These are phyloP conservation scores for Buathra laborator DNA, from an alignment of 2,888 invertebrate genomes.

Conservation along the genomic window DNA sequence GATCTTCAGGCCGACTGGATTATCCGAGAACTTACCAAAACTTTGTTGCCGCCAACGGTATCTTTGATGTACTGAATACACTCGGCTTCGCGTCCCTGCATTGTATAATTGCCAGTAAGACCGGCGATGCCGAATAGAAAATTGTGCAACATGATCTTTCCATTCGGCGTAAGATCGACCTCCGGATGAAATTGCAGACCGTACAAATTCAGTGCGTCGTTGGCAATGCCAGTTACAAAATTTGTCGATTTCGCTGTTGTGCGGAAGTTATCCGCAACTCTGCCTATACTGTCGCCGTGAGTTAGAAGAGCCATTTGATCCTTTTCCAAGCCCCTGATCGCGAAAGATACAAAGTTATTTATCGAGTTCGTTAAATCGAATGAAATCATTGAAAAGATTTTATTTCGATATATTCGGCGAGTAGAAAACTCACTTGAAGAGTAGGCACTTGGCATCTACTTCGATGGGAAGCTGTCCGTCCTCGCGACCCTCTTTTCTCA, in stretches of 20 bases:
- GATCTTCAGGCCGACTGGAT: no score
- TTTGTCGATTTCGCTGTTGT: constrained; percentile 94
- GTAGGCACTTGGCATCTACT: constrained; percentile 94
- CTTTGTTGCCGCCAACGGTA: constrained; percentile 96
- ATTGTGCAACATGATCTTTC: constrained; percentile 96
- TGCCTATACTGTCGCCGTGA: constrained; percentile 98
- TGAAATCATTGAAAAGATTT: background rate
- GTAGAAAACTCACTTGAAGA: constrained; percentile 93
- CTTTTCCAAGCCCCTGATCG: constrained; percentile 93
- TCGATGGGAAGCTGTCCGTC: constrained; percentile 97
- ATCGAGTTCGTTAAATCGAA: constrained; percentile 19
- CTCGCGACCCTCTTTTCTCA: constrained; percentile 94
- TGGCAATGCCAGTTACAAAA: constrained; percentile 95
- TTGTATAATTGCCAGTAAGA: constrained; percentile 94
- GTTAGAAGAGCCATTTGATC: constrained; percentile 96
- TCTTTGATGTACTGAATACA: constrained; percentile 97
- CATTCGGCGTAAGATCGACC: constrained; percentile 97
- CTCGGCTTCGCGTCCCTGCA: constrained; percentile 94
- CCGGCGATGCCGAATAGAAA: constrained; percentile 97
- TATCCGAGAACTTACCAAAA: constrained; percentile 89
- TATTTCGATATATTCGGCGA: background rate
- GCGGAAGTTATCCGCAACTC: constrained; percentile 95
- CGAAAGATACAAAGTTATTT: constrained; percentile 20
- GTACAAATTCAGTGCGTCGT: constrained; percentile 95
- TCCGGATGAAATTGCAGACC: constrained; percentile 99